Conservation (phyloP, 92 coral and sea anemone genomes). For the Palythoa grandiflora region DNA sequence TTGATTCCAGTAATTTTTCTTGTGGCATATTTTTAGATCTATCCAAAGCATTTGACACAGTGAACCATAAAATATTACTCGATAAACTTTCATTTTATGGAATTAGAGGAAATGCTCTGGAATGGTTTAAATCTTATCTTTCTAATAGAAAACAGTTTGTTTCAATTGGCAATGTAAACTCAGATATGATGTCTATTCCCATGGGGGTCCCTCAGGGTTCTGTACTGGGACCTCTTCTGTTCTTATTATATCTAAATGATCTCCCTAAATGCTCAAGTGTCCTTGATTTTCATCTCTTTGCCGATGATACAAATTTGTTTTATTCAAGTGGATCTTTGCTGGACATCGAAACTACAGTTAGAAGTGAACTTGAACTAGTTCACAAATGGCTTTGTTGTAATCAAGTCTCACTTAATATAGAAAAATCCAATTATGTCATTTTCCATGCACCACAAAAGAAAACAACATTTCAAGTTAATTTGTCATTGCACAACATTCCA, state of each 20-base stretch:
- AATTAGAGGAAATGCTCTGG: conserved; percentile 54
- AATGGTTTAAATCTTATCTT: conserved; percentile 69
- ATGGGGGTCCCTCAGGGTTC: conserved; percentile 73
- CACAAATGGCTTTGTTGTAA: conserved; percentile 37
- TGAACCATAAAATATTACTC: conserved; percentile 55
- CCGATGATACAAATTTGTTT: conserved; percentile 64
- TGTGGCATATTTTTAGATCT: conserved; percentile 62
- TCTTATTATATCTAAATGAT: conserved; percentile 57
- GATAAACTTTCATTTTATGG: conserved; percentile 65
- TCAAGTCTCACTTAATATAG: conserved; percentile 44
- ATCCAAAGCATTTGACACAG: conserved; percentile 68
- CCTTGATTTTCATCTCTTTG: conserved; percentile 67
- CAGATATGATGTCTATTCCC: conserved; percentile 21
- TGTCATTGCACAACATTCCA: not conserved
- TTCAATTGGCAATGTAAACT: conserved; percentile 45
- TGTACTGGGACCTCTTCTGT: conserved; percentile 61
- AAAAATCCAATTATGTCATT: conserved; percentile 51
- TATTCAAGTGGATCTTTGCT: conserved; percentile 12
- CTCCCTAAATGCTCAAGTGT: conserved; percentile 32
- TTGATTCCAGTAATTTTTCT: conserved; percentile 48
- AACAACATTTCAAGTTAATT: conserved; percentile 1
- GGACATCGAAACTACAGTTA: conserved; percentile 13
- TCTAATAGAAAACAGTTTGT: conserved; percentile 71
- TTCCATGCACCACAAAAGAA: conserved; percentile 50
- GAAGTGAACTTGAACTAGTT: conserved; percentile 15